phyloP scores from a whole-genome alignment of 30 jellyfish, hydroid and myxozoan genomes.

The Aurelia coerulea region DNA sequence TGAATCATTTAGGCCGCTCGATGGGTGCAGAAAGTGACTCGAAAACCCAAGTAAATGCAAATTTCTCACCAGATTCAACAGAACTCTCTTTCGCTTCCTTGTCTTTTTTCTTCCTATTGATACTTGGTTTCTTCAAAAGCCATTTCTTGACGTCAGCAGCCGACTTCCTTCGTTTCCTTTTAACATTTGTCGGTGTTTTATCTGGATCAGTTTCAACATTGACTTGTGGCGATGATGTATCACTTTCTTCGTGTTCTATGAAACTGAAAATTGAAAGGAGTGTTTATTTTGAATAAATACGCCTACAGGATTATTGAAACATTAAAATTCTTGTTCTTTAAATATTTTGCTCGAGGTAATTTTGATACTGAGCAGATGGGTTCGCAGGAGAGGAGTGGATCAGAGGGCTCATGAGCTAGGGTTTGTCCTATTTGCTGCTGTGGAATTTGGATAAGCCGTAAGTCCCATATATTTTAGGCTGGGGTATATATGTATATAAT shows the following conservation, averaged over 20 bases:
- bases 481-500: too few species aligned
- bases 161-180: conserved; percentile 44
- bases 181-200: neutral
- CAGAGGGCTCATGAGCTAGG: too few species aligned
- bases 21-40: too few species aligned
- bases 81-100: conserved; percentile 20
- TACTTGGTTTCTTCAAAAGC: conserved; percentile 63
- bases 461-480: too few species aligned
- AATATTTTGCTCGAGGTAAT: too few species aligned
- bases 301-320: neutral
- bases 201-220: conserved; percentile 27
- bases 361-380: too few species aligned
- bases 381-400: too few species aligned
- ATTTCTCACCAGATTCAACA: conserved; percentile 2
- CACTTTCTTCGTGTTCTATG: conserved; percentile 32
- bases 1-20: too few species aligned
- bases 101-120: conserved; percentile 42
- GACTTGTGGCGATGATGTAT: conserved; percentile 1
- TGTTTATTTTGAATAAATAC: neutral
- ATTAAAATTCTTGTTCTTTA: neutral
- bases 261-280: conserved; percentile 14
- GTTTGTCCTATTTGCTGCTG: too few species aligned
- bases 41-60: too few species aligned
- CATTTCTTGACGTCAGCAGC: conserved; percentile 76
- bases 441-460: too few species aligned